Evolutionary conservation across 23 tunicate genomes (phyloP).

Genomic region (Ciona savignyi): DNA sequence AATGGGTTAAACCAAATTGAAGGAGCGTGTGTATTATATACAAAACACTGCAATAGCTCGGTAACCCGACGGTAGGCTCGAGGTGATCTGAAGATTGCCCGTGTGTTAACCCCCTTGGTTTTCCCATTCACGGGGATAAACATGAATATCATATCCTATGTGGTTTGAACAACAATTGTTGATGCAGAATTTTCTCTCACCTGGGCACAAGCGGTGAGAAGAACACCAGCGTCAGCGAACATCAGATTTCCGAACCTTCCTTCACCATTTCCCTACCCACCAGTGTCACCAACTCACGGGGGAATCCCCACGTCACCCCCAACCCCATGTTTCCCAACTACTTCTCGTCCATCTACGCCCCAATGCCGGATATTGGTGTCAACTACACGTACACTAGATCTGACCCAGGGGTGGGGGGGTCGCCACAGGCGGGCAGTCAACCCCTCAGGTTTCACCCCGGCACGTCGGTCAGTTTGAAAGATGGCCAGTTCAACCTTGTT

Average conservation of each 20-base stretch:
- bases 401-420: background rate
- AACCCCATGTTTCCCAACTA: constrained; percentile 15
- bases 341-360: constrained; percentile 28
- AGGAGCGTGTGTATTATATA: too few relatives aligned
- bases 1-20: too few relatives aligned
- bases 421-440: constrained; percentile 5
- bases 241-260: background rate
- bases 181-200: background rate
- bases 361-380: constrained; percentile 13
- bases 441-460: constrained; percentile 51
- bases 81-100: too few relatives aligned
- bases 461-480: constrained; percentile 50
- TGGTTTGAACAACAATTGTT: too few relatives aligned
- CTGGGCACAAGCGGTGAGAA: background rate
- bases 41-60: too few relatives aligned
- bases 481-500: constrained; percentile 30
- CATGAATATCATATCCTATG: too few relatives aligned
- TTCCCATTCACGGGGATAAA: too few relatives aligned
- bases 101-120: too few relatives aligned
- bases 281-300: background rate
- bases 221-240: background rate
- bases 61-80: too few relatives aligned
- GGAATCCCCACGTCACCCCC: background rate
- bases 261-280: constrained; percentile 5
- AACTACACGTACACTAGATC: constrained; percentile 8